Percentiles rank a stretch among this genome's conserved stretches.
Evolutionary conservation across 2,113 vertebrate genomes (phyloP).

Genomic region (Coreoperca whiteheadi): DNA sequence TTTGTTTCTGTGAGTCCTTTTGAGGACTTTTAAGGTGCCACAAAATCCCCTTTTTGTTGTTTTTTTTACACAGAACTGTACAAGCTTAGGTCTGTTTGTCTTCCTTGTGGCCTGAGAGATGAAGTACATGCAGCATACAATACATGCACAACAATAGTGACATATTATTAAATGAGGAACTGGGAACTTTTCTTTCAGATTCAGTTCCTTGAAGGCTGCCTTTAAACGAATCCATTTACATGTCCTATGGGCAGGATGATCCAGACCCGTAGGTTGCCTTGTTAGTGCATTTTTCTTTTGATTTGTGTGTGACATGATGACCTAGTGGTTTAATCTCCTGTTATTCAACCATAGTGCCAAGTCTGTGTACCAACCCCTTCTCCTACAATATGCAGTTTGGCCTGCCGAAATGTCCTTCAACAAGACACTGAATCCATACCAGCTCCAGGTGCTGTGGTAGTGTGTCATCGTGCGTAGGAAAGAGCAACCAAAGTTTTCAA

Average conservation of each 20-base stretch:
- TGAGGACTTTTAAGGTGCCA: background rate
- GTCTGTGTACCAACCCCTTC: background rate
- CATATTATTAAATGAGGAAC: constrained; percentile 85
- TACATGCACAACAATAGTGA: constrained; percentile 52
- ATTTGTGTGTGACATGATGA: background rate
- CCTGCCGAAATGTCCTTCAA: background rate
- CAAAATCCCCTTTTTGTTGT: background rate
- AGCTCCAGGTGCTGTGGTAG: background rate
- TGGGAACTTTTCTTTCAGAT: constrained; percentile 85
- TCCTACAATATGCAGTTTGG: background rate
- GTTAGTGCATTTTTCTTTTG: background rate
- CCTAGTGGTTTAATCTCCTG: background rate
- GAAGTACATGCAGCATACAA: constrained; percentile 32
- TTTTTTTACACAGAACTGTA: background rate
- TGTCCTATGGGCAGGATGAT: constrained; percentile 58
- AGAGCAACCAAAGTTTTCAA: background rate
- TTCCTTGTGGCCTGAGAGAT: constrained; percentile 44
- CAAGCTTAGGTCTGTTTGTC: constrained; percentile 1
- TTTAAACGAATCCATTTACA: constrained; percentile 74
- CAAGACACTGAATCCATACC: background rate
- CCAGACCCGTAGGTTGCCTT: constrained; percentile 26
- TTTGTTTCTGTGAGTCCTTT: background rate
- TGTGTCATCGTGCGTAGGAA: background rate
- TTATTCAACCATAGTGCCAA: background rate
- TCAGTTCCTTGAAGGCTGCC: constrained; percentile 85